Conservation (phyloP, 2,113 vertebrate genomes). For the Nettapus auritus region DNA sequence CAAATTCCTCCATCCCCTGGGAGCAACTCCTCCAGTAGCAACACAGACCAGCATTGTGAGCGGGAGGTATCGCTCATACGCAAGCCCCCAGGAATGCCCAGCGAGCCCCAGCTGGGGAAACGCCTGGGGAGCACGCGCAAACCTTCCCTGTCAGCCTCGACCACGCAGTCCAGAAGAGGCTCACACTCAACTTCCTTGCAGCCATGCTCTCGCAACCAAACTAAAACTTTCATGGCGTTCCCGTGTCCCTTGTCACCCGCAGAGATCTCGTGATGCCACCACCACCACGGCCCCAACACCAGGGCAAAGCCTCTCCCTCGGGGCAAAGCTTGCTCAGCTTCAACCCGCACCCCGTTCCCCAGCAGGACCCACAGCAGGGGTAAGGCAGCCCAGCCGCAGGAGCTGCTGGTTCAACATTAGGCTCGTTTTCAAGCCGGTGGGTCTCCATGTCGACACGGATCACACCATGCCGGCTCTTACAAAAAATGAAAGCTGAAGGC, state of each 20-base stretch:
- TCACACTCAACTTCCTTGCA: background rate
- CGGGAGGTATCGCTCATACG: background rate
- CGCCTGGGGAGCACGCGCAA: background rate
- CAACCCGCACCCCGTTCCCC: rapidly evolving
- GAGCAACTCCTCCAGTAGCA: constrained; percentile 9
- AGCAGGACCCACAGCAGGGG: background rate
- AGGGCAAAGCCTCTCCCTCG: background rate
- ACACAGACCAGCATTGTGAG: constrained; percentile 47
- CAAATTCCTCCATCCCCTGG: constrained; percentile 40
- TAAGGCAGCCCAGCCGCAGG: background rate
- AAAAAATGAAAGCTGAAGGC: background rate
- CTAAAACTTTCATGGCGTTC: background rate
- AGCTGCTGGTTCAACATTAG: background rate
- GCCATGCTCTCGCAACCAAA: background rate
- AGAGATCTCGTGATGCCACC: background rate
- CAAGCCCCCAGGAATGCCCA: constrained; percentile 22
- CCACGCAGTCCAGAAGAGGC: background rate
- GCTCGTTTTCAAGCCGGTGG: background rate
- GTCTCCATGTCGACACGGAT: background rate
- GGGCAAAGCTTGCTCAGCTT: background rate
- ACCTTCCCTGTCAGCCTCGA: background rate
- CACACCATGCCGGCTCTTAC: rapidly evolving
- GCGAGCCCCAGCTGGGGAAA: constrained; percentile 22
- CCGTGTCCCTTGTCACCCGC: background rate
- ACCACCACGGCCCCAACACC: background rate